These are phyloP conservation scores for Rhinopomastus cyanomelas DNA, from an alignment of 2,113 vertebrate genomes.

Conservation along the genomic window DNA sequence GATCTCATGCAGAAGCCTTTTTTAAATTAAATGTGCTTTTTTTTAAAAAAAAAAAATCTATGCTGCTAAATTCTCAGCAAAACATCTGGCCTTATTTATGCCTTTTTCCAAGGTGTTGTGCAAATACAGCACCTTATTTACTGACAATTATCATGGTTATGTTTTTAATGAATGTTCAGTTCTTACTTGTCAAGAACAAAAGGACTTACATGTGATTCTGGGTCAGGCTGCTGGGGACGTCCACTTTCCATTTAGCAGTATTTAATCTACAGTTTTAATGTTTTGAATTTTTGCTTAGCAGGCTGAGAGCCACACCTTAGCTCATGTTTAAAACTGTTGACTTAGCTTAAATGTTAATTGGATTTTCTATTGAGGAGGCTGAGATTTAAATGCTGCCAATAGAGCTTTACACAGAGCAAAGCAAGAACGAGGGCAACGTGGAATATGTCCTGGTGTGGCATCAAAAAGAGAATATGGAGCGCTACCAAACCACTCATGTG, in stretches of 20 bases:
- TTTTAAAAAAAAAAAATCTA: not conserved
- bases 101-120: not conserved
- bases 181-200: not conserved
- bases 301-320: not conserved
- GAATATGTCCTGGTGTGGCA: not conserved
- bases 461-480: not conserved
- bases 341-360: conserved; percentile 25
- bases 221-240: not conserved
- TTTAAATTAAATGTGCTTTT: not conserved
- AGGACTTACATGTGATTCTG: not conserved
- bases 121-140: not conserved
- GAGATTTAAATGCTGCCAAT: not conserved
- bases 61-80: not conserved
- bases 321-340: not conserved
- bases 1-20: not conserved
- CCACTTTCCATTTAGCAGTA: not conserved
- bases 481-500: not conserved
- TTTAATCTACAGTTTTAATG: not conserved
- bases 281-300: conserved; percentile 5
- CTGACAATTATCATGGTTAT: not conserved
- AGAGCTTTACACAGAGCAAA: not conserved
- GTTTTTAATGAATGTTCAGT: not conserved
- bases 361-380: not conserved
- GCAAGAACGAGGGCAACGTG: not conserved
- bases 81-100: not conserved